Percentiles rank a stretch among this genome's conserved stretches.
phyloP scores from a whole-genome alignment of 2,113 vertebrate species.

The Serinus canaria region DNA sequence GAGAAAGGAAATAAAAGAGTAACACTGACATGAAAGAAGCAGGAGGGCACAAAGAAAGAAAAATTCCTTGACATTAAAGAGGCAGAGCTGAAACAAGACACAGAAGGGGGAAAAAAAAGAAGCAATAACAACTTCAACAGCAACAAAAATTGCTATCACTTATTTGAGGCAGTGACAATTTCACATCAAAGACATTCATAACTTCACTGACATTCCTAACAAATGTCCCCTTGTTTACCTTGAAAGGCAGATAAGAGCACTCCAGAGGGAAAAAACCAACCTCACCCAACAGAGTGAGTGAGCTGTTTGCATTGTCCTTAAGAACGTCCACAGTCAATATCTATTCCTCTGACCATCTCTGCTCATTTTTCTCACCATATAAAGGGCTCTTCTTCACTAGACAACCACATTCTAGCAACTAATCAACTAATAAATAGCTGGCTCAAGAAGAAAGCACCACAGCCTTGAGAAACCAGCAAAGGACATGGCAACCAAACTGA shows the following conservation, averaged over 20 bases:
- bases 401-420: background rate
- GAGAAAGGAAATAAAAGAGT: background rate
- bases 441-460: background rate
- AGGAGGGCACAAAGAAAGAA: background rate
- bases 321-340: background rate
- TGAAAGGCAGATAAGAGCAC: background rate
- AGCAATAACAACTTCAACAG: too few relatives aligned
- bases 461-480: background rate
- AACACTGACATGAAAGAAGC: background rate
- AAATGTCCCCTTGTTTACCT: background rate
- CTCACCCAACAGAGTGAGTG: background rate
- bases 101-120: background rate
- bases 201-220: background rate
- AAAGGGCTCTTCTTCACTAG: background rate
- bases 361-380: background rate
- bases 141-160: fast-evolving
- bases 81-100: background rate
- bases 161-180: background rate
- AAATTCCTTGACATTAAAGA: background rate
- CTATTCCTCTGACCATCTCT: background rate
- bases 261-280: fast-evolving
- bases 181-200: background rate
- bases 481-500: background rate
- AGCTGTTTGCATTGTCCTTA: background rate
- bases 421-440: background rate